Conservation (phyloP, 2,888 invertebrate genomes). For the Chloromyia formosa region DNA sequence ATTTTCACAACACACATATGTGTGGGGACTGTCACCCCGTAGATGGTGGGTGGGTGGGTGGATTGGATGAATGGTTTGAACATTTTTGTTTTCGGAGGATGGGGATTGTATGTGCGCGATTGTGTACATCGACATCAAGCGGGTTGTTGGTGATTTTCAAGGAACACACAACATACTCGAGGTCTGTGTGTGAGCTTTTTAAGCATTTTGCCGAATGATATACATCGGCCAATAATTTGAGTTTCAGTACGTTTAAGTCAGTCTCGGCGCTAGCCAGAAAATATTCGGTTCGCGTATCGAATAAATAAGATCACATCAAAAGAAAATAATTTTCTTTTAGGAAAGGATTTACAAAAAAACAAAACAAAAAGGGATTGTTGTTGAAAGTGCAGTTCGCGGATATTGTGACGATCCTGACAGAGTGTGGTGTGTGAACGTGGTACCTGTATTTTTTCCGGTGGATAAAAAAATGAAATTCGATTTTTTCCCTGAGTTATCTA, state of each 20-base stretch:
- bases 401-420: not conserved
- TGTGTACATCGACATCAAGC: constrained; percentile 35
- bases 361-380: constrained; percentile 15
- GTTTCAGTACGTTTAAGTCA: constrained; percentile 64
- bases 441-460: not conserved
- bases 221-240: constrained; percentile 47
- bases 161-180: constrained; percentile 44
- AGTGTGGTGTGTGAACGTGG: not conserved
- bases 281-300: constrained; percentile 50
- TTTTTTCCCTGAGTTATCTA: not conserved
- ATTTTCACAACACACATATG: constrained; percentile 41
- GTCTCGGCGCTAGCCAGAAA: constrained; percentile 63
- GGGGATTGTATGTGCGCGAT: constrained; percentile 32
- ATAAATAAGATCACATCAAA: constrained; percentile 33
- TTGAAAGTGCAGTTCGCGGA: not conserved
- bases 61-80: not conserved
- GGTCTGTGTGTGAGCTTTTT: constrained; percentile 44
- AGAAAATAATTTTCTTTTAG: constrained; percentile 11
- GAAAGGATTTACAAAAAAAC: constrained; percentile 26
- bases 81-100: too few relatives aligned
- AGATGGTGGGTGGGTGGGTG: not conserved
- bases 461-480: not conserved
- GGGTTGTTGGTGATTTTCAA: constrained; percentile 39
- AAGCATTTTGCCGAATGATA: constrained; percentile 43
- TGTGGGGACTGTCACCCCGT: constrained; percentile 39